Conservation (phyloP, 2,113 vertebrate species). For the Callipepla squamata region DNA sequence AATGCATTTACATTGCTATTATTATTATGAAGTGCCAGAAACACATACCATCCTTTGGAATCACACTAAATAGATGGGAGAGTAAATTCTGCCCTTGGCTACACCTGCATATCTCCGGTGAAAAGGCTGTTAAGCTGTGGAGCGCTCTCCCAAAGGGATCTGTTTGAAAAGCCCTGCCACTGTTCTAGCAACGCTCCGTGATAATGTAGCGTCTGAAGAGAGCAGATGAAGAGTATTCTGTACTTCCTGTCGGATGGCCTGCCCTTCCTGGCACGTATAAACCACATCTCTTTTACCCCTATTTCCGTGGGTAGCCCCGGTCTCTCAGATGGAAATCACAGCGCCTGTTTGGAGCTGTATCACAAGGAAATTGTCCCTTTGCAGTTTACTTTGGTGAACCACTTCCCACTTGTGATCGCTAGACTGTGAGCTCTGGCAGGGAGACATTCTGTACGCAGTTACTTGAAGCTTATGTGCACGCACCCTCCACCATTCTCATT, state of each 20-base stretch:
- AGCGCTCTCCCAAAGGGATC: slow-evolving; percentile 28
- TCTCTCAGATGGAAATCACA: background rate
- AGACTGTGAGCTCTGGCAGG: background rate
- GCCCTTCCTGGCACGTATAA: background rate
- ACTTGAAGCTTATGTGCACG: background rate
- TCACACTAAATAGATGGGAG: slow-evolving; percentile 14
- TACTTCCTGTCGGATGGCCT: background rate
- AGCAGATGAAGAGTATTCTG: slow-evolving; percentile 29
- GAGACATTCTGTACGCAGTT: background rate
- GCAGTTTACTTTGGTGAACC: background rate
- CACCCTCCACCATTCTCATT: background rate
- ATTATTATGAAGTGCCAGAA: slow-evolving; percentile 58
- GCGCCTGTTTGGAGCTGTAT: background rate
- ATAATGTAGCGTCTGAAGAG: background rate
- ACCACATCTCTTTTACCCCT: background rate
- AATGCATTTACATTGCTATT: slow-evolving; percentile 55
- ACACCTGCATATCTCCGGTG: slow-evolving; percentile 31
- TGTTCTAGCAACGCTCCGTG: slow-evolving; percentile 6
- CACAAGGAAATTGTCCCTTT: background rate
- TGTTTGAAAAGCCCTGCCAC: slow-evolving; percentile 38
- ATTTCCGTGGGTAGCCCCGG: rapidly evolving
- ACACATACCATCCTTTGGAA: background rate
- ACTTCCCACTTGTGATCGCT: rapidly evolving
- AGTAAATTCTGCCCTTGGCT: slow-evolving; percentile 55
- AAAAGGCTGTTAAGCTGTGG: slow-evolving; percentile 36